Evolutionary conservation across 2,797 vertebrate genomes (phyloP), one percentile per base, ranked within the genome.

Genomic region (Tinamus major): DNA sequence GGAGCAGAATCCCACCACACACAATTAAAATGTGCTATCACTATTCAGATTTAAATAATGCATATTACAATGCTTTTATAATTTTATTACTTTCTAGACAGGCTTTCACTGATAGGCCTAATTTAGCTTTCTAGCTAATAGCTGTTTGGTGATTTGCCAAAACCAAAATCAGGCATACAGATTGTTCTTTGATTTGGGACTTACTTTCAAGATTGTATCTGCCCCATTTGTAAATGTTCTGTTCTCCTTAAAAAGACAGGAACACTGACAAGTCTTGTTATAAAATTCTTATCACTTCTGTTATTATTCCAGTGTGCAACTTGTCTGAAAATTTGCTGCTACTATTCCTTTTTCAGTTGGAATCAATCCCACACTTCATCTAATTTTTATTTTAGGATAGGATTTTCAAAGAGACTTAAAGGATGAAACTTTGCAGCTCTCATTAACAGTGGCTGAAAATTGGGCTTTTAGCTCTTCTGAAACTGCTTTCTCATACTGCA

Each of bases 131-230:
- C 77, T 80, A 90, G 70, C 83, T 95, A 91, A 89, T 59, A 92
- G 81, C 63, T 81, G 31, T 65, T 90, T 89, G 74, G 81, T 68
- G 71, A 81, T 93, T 85, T 86, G 91, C 92, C 96, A 95, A 90
- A 89, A 94, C 31, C 63, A 78, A 86, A 92, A 78, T 80, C 77
- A 46, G 18, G 31, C 37, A 55, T 82, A 91, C 61, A 67, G 79
- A 92, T 71, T 67, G 77, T 92, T 92, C 95, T 89, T 74, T 74
- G 90, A 92, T 92, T 79, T 64, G 74, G 78, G 58, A 82, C 61
- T 95, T 91, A 83, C 80, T 95, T 95, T 93, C 89, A 87, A 92
- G 89, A 93, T 80, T 82, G 37, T 59, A 71, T 91, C 89, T 83
- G 13, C 68, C 44, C 83, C 71, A 77, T 93, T 90, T 89, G 91